These are phyloP conservation scores for Epizoanthus stellaris DNA, from an alignment of 92 coral and sea anemone genomes.

Conservation along the genomic window DNA sequence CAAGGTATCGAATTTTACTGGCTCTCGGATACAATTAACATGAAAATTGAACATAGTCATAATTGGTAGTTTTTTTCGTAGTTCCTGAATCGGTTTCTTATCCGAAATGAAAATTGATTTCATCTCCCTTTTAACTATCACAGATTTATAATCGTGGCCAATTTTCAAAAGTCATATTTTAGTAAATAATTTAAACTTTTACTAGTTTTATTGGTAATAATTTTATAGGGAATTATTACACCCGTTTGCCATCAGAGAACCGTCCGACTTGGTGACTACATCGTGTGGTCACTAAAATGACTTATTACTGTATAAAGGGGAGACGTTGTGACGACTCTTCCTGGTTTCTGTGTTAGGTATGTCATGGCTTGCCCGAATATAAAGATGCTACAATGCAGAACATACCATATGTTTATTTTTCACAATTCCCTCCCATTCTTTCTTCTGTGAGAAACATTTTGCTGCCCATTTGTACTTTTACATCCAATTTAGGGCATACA, in stretches of 20 bases:
- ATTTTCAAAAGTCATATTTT: not conserved
- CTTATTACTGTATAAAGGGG: not conserved
- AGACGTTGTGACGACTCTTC: too few species aligned
- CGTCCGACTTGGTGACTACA: not conserved
- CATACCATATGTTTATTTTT: not conserved
- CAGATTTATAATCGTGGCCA: not conserved
- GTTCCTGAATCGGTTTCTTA: not conserved
- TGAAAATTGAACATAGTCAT: not conserved
- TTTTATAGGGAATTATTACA: not conserved
- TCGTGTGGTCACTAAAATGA: not conserved
- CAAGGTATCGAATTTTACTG: too few species aligned
- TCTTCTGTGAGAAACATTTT: not conserved
- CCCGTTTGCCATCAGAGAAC: not conserved
- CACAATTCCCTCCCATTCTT: not conserved
- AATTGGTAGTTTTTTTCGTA: not conserved
- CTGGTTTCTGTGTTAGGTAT: too few species aligned
- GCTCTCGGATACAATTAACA: too few species aligned
- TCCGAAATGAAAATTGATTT: not conserved
- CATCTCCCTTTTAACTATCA: not conserved
- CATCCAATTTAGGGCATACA: not conserved
- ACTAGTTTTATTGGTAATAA: not conserved
- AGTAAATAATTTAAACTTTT: not conserved
- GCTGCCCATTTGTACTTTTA: not conserved
- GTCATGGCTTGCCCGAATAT: slow-evolving; percentile 10
- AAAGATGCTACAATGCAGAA: not conserved